phyloP scores from a whole-genome alignment of 2,113 vertebrate genomes.

The Penelope pileata region DNA sequence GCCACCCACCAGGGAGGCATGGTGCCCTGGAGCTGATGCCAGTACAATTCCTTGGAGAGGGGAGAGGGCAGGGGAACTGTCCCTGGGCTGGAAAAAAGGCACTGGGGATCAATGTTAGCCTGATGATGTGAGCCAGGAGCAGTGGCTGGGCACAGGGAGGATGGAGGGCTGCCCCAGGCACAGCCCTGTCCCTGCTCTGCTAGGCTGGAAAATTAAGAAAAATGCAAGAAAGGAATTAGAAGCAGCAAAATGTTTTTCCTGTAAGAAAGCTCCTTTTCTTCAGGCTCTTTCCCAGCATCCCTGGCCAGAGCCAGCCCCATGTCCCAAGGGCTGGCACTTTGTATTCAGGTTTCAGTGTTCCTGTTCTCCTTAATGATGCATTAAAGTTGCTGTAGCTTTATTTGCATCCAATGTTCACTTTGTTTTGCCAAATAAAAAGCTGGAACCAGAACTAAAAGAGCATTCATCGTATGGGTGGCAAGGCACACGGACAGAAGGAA shows the following conservation, averaged over 20 bases:
- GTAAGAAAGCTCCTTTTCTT: background rate
- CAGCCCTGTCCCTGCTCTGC: background rate
- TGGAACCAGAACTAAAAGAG: background rate
- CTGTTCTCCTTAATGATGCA: background rate
- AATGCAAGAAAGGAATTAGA: background rate
- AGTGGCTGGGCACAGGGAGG: background rate
- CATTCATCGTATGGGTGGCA: background rate
- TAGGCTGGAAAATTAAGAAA: background rate
- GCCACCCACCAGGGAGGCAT: background rate
- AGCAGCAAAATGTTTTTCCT: background rate
- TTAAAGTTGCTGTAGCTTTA: background rate
- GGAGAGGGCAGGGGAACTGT: too few relatives aligned
- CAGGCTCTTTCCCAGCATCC: background rate
- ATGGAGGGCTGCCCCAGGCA: background rate
- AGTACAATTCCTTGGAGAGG: background rate
- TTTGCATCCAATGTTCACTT: background rate
- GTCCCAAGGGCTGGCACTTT: background rate
- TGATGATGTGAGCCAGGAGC: background rate
- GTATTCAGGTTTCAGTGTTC: accelerated
- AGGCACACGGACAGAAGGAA: background rate
- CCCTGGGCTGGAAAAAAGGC: background rate
- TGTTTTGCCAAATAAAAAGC: background rate
- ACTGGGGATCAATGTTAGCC: background rate
- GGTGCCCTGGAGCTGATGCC: background rate
- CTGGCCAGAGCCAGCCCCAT: background rate